Base-by-base conservation (phyloP, 2,113 vertebrate genomes). In the Phalacrocorax brasilianus region DNA sequence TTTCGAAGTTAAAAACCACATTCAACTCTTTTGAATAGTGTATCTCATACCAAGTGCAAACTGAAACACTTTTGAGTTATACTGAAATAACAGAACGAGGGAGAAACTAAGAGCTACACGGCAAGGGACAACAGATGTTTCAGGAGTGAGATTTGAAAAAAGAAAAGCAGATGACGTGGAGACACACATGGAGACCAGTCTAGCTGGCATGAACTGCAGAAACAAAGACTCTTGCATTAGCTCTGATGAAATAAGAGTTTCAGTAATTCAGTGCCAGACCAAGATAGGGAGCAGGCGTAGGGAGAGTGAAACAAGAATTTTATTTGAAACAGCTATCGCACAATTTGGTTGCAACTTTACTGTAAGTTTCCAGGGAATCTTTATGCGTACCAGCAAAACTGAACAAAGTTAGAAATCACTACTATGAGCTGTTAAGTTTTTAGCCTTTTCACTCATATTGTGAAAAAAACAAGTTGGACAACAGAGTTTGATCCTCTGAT, bases 251-350 rank as follows among this genome's bases (percentile, higher is more conserved):
- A 96, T 84, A 95, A 88, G 75, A 91, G 90, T 94, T 95, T 86
- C 85, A 95, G 96, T 86, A 94, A 81, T 70, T 90, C 85, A 95
- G 92, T 95, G 96, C 96, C 96, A 96, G 95, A 94, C 95, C 94
- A 94, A 95, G 95, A 96, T 71, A 94, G 85, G 93, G 92, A 96
- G 92, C 96, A 96, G 96, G 83, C 85, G 0, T 2, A 88, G 72
- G 55, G 73, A 92, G 72, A 96, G 15, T 9, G 68, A 95, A 96
- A 96, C 92, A 97, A 90, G 92, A 74, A 88, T 93, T 96, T 97
- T 96, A 97, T 97, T 95, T 95, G 91, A 97, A 97, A 96, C 96
- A 97, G 96, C 96, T 84, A 96, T 91, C 86, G 70, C 61, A 88
- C 47, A 86, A 71, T 84, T 96, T 71, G 20, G 59, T 91, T 76